phyloP scores from a whole-genome alignment of 2,888 invertebrate species.

The Hirtodrosophila histrioides region DNA sequence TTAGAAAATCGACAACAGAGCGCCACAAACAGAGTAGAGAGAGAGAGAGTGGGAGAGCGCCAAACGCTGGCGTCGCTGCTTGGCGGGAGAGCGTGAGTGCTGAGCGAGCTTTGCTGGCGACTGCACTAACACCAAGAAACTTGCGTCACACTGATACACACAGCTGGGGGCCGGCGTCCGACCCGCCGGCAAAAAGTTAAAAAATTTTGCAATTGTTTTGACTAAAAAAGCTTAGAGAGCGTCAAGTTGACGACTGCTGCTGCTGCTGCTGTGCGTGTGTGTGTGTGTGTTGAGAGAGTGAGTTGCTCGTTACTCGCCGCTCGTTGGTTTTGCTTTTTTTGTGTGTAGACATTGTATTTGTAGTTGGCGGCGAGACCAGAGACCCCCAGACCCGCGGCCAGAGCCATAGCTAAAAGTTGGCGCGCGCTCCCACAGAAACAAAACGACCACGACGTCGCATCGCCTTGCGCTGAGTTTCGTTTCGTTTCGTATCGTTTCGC shows the following conservation, averaged over 20 bases:
- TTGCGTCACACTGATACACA: constrained; percentile 38
- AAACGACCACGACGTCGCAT: constrained; percentile 25
- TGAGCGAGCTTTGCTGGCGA: constrained; percentile 53
- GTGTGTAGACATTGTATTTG: constrained; percentile 60
- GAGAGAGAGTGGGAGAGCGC: no score
- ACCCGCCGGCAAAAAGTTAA: constrained; percentile 67
- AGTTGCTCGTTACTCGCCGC: constrained; percentile 41
- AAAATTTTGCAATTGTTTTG: constrained; percentile 75
- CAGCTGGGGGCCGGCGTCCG: constrained; percentile 44
- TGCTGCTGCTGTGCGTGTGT: constrained; percentile 7
- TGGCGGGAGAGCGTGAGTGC: constrained; percentile 14
- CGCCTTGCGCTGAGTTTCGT: constrained; percentile 61
- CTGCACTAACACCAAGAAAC: constrained; percentile 61
- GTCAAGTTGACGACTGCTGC: constrained; percentile 1
- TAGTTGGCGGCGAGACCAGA: constrained; percentile 67
- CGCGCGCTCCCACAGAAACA: constrained; percentile 60
- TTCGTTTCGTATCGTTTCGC: constrained; percentile 48
- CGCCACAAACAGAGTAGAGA: constrained; percentile 18
- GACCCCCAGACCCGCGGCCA: constrained; percentile 64
- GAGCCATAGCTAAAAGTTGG: constrained; percentile 68
- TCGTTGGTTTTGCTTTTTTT: constrained; percentile 43
- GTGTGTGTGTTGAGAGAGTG: constrained; percentile 21
- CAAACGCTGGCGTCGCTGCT: constrained; percentile 6
- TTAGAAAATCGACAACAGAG: constrained; percentile 62
- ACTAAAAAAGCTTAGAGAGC: constrained; percentile 77